A percentile compares a stretch with the other conserved stretches of the same genome.
phyloP scores from a whole-genome alignment of 2,113 vertebrate genomes.

The Scolopax mira region DNA sequence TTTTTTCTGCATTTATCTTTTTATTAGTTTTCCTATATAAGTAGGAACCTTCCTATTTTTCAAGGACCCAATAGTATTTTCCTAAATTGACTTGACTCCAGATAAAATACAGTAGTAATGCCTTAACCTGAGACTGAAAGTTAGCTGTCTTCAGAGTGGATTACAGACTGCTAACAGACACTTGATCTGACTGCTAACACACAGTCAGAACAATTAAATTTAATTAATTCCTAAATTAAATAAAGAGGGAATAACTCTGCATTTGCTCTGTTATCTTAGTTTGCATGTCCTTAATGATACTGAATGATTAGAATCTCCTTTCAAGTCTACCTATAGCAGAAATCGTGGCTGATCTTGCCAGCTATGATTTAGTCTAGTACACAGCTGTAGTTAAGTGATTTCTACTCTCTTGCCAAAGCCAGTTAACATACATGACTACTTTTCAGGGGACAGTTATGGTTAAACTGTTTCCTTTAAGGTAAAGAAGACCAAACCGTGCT shows the following conservation, averaged over 20 bases:
- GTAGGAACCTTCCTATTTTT: not conserved
- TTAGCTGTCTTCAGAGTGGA: not conserved
- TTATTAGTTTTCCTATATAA: not conserved
- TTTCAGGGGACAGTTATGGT: not conserved
- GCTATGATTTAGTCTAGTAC: not conserved
- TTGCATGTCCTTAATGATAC: not conserved
- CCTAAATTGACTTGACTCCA: not conserved
- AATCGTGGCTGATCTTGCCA: not conserved
- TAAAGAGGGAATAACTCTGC: not conserved
- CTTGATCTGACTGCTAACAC: not conserved
- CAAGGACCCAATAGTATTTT: not conserved
- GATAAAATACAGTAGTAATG: not conserved
- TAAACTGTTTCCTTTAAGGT: not conserved
- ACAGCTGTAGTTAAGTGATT: not conserved
- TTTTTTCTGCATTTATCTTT: not conserved
- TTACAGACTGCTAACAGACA: not conserved
- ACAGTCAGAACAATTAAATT: not conserved
- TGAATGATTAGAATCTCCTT: not conserved
- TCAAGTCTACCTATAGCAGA: not conserved
- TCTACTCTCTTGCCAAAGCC: not conserved
- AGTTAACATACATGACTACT: not conserved
- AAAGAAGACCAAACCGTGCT: not conserved
- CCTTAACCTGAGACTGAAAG: not conserved
- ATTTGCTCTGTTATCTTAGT: not conserved
- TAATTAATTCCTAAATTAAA: too few species aligned